Evolutionary conservation across 2,113 vertebrate genomes (phyloP).

Genomic region (Spilogale gracilis): DNA sequence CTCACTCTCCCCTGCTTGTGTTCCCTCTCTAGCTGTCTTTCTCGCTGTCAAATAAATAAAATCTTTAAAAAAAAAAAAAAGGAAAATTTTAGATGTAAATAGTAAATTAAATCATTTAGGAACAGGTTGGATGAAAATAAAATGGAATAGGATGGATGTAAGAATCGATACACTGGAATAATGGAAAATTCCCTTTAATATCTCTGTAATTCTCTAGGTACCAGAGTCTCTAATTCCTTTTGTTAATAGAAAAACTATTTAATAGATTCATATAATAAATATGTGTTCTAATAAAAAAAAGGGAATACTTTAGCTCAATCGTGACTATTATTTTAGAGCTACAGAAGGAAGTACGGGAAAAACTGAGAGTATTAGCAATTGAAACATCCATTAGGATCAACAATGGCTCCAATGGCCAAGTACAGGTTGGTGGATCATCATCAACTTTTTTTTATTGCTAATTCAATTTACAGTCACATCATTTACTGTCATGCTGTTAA

Average conservation of each 20-base stretch:
- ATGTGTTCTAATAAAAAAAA: neutral
- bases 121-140: neutral
- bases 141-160: neutral
- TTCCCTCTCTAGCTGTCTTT: no score
- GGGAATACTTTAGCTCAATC: neutral
- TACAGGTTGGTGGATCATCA: neutral
- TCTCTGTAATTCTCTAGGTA: neutral
- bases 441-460: neutral
- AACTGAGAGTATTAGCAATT: neutral
- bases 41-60: no score
- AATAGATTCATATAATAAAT: neutral
- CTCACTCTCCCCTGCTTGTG: no score
- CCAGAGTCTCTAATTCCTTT: neutral
- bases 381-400: neutral
- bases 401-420: neutral
- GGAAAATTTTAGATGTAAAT: conserved; percentile 9
- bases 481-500: neutral
- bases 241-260: neutral
- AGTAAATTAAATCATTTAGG: conserved; percentile 33
- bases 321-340: neutral
- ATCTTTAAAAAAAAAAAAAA: neutral
- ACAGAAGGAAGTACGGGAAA: neutral
- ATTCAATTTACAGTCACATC: neutral
- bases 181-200: neutral
- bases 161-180: neutral